phyloP scores from a whole-genome alignment of 2,888 invertebrate genomes.

The Hirtodrosophila duncani region DNA sequence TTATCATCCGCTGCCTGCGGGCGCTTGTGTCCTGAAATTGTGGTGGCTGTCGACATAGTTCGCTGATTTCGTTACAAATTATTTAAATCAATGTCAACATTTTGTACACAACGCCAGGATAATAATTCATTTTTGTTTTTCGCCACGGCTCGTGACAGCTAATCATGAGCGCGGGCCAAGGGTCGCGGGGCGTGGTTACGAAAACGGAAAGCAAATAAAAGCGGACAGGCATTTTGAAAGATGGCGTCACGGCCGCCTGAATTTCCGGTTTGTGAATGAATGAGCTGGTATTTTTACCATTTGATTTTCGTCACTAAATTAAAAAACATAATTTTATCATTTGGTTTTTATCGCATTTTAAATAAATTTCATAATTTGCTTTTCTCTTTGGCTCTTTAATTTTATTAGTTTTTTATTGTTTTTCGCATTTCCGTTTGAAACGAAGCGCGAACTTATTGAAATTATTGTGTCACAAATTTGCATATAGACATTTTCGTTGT shows the following conservation, averaged over 20 bases:
- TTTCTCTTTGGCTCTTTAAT: too few species aligned
- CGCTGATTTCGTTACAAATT: slow-evolving; percentile 67
- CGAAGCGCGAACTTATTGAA: slow-evolving; percentile 15
- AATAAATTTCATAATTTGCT: slow-evolving; percentile 19
- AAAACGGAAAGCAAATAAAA: slow-evolving; percentile 8
- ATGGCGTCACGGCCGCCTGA: slow-evolving; percentile 65
- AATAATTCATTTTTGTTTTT: slow-evolving; percentile 70
- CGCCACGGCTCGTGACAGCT: slow-evolving; percentile 62
- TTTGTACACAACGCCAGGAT: slow-evolving; percentile 47
- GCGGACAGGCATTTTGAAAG: slow-evolving; percentile 56
- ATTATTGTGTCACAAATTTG: slow-evolving; percentile 33
- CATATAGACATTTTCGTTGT: slow-evolving; percentile 27
- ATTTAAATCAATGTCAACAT: slow-evolving; percentile 72
- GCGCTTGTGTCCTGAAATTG: slow-evolving; percentile 10
- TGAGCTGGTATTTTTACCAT: slow-evolving; percentile 28
- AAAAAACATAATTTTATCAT: background rate
- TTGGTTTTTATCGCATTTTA: slow-evolving; percentile 8
- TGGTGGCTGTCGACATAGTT: slow-evolving; percentile 34
- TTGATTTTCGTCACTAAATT: slow-evolving; percentile 8
- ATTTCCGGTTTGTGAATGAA: slow-evolving; percentile 60
- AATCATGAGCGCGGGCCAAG: slow-evolving; percentile 56
- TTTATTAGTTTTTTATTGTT: slow-evolving; percentile 43
- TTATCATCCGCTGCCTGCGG: slow-evolving; percentile 27
- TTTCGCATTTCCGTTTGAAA: slow-evolving; percentile 29
- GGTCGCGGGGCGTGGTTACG: too few species aligned